Evolutionary conservation across 37 sponge, comb jelly and placozoan species (phyloP).

Genomic region (Ianthella basta): DNA sequence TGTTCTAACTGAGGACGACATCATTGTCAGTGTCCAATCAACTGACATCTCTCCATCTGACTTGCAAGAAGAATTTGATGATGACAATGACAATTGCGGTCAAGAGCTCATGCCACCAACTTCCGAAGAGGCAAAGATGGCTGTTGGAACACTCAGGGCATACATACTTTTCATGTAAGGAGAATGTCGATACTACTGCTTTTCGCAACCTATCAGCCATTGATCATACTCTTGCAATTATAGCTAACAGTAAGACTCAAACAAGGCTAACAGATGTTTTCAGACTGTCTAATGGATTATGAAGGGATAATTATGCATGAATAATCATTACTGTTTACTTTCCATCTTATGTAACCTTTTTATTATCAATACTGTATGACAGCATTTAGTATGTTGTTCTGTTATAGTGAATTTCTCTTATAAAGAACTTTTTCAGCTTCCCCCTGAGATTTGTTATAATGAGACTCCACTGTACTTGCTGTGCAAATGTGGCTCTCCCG

Average conservation of each 20-base stretch:
- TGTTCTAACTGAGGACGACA: background rate
- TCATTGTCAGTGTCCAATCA: background rate
- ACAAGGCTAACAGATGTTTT: background rate
- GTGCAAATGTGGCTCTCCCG: no score
- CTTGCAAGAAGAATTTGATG: background rate
- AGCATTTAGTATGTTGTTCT: no score
- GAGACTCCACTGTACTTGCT: constrained; percentile 13
- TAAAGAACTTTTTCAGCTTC: constrained; percentile 4
- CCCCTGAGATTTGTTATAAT: constrained; percentile 13
- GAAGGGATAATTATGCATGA: no score
- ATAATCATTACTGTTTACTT: no score
- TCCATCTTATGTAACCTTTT: no score
- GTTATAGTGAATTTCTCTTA: constrained; percentile 1
- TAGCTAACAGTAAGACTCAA: background rate
- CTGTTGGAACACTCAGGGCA: background rate
- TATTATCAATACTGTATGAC: no score
- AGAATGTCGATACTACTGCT: background rate
- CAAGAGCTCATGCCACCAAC: background rate
- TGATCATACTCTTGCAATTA: background rate
- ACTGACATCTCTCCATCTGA: background rate
- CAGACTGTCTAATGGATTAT: no score
- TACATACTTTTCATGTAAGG: background rate
- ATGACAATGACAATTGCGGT: background rate
- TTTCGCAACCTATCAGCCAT: background rate
- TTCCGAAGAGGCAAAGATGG: background rate